These are phyloP conservation scores for Troglohyphantes excavatus DNA, from an alignment of 2,888 invertebrate genomes.

Conservation along the genomic window DNA sequence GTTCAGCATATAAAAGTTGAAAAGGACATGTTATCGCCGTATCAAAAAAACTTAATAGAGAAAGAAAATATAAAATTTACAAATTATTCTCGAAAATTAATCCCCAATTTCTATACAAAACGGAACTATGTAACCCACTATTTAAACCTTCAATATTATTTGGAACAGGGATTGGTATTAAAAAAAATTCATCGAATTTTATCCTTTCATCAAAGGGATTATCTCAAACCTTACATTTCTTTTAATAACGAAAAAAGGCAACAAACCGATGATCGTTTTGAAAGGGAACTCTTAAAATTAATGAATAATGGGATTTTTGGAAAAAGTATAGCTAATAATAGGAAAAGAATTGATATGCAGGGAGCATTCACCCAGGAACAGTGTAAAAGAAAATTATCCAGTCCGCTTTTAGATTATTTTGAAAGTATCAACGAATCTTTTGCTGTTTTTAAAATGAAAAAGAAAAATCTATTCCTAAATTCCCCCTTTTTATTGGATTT, in stretches of 20 bases:
- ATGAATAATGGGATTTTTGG: not conserved
- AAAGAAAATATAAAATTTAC: not conserved
- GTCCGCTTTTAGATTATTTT: not conserved
- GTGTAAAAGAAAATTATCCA: not conserved
- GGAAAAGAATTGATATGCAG: not conserved
- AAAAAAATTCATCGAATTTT: constrained; percentile 4
- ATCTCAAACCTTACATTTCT: not conserved
- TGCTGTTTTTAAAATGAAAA: not conserved
- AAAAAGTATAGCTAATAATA: not conserved
- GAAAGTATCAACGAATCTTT: not conserved
- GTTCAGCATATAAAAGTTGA: not conserved
- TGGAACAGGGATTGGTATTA: not conserved
- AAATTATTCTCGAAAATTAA: not conserved
- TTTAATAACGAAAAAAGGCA: not conserved
- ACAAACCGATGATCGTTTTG: not conserved
- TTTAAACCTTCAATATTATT: not conserved
- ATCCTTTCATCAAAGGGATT: not conserved
- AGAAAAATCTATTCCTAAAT: not conserved
- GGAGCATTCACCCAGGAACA: not conserved
- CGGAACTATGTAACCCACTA: not conserved
- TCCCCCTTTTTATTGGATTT: not conserved
- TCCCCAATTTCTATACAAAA: not conserved
- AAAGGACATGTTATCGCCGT: not conserved
- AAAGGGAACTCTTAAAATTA: not conserved
- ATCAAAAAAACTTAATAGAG: not conserved